phyloP scores from a whole-genome alignment of 1,140 invertebrate genomes.

The Drosophila burlai region DNA sequence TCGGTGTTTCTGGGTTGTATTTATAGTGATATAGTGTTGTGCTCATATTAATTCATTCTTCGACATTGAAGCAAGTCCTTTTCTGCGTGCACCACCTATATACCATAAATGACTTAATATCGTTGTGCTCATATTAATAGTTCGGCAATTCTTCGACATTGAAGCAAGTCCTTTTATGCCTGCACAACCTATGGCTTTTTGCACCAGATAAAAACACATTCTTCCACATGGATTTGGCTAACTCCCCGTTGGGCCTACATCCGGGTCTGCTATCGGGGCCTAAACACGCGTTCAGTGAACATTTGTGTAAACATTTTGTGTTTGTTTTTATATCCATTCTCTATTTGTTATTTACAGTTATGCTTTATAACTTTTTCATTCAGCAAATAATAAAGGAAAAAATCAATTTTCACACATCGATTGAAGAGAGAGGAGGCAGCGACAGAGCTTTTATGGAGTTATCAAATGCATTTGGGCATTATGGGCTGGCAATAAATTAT shows the following conservation, averaged over 20 bases:
- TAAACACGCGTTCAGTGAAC: constrained; percentile 59
- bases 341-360: constrained; percentile 73
- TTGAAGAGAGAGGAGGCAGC: constrained; percentile 10
- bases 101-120: background rate
- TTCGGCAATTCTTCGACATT: too few relatives aligned
- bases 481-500: constrained; percentile 71
- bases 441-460: constrained; percentile 62
- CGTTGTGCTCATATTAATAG: background rate
- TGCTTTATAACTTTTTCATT: constrained; percentile 72
- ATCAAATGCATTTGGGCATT: constrained; percentile 79
- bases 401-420: constrained; percentile 69
- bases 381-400: constrained; percentile 38
- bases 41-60: background rate
- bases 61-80: background rate
- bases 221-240: background rate
- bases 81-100: background rate
- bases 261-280: constrained; percentile 46
- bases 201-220: background rate
- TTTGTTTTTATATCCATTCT: constrained; percentile 63
- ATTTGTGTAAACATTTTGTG: constrained; percentile 59
- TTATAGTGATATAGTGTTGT: background rate
- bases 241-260: background rate
- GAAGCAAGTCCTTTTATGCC: background rate
- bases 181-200: background rate
- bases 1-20: background rate